A percentile compares a stretch with the other conserved stretches of the same genome.
These are phyloP conservation scores for Harmothoe impar DNA, from an alignment of 2,888 invertebrate species.

Conservation along the genomic window DNA sequence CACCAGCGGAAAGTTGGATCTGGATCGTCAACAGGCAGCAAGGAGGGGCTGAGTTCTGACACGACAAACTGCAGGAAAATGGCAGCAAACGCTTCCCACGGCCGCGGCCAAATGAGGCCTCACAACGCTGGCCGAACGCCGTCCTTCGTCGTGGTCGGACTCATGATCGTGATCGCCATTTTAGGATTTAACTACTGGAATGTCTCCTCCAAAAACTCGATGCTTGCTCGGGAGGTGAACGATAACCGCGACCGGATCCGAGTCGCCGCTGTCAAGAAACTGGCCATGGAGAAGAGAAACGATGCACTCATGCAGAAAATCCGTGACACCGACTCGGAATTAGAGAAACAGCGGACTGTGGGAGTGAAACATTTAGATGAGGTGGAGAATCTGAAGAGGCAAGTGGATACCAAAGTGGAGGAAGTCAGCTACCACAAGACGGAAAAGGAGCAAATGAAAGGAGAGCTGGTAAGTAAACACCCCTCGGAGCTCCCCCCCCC, in stretches of 20 bases:
- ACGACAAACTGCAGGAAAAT: conserved; percentile 9
- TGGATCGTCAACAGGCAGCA: too few relatives aligned
- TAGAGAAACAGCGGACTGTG: neutral
- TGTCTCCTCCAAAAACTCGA: conserved; percentile 61
- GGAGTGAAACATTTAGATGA: neutral
- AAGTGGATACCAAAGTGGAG: conserved; percentile 28
- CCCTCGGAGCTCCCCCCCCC: too few relatives aligned
- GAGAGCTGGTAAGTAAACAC: conserved; percentile 26
- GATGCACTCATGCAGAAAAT: conserved; percentile 63
- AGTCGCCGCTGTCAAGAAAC: conserved; percentile 59
- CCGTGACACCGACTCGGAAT: conserved; percentile 6
- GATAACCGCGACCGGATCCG: conserved; percentile 55
- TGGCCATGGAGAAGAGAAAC: conserved; percentile 63
- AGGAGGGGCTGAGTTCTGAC: neutral
- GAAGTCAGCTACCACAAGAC: neutral
- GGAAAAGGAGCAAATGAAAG: conserved; percentile 10
- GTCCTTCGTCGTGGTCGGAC: conserved; percentile 63
- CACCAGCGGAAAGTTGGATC: too few relatives aligned
- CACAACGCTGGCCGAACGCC: conserved; percentile 61
- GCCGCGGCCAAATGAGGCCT: conserved; percentile 66
- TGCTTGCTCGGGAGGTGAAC: conserved; percentile 57
- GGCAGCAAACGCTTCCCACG: conserved; percentile 50
- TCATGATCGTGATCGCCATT: conserved; percentile 64
- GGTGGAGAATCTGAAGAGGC: conserved; percentile 8
- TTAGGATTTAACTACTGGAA: conserved; percentile 67